A percentile compares a stretch with the other conserved stretches of the same genome.
Evolutionary conservation across 2,797 vertebrate genomes (phyloP).

Genomic region (Aphelocoma californica): DNA sequence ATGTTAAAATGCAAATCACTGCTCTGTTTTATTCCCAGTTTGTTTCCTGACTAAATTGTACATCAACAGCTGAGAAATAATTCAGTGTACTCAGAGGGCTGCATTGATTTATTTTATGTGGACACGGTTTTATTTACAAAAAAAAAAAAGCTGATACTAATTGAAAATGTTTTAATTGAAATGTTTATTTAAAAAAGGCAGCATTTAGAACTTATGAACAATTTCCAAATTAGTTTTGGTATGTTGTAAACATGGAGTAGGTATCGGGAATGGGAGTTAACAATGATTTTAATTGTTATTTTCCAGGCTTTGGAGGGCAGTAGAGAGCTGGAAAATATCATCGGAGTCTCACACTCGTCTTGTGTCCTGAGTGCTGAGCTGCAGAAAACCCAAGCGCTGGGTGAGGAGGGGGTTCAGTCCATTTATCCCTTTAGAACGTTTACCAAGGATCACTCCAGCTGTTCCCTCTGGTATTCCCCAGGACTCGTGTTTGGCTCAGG

Average conservation of each 20-base stretch:
- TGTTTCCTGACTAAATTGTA: neutral
- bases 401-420: slow-evolving; percentile 70
- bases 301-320: slow-evolving; percentile 88
- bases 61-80: neutral
- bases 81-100: neutral
- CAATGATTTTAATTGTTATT: neutral
- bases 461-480: neutral
- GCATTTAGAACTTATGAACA: neutral
- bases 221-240: neutral
- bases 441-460: neutral
- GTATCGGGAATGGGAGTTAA: neutral
- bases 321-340: slow-evolving; percentile 82
- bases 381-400: slow-evolving; percentile 74
- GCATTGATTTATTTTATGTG: neutral
- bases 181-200: neutral
- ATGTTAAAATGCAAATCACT: neutral
- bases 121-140: neutral
- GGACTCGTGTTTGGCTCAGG: neutral
- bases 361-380: slow-evolving; percentile 74
- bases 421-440: neutral
- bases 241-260: neutral
- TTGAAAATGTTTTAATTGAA: neutral
- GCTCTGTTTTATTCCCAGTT: neutral
- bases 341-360: slow-evolving; percentile 25
- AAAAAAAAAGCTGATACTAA: neutral